Evolutionary conservation across 2,113 vertebrate species (phyloP).

Genomic region (Neolamprologus toae): DNA sequence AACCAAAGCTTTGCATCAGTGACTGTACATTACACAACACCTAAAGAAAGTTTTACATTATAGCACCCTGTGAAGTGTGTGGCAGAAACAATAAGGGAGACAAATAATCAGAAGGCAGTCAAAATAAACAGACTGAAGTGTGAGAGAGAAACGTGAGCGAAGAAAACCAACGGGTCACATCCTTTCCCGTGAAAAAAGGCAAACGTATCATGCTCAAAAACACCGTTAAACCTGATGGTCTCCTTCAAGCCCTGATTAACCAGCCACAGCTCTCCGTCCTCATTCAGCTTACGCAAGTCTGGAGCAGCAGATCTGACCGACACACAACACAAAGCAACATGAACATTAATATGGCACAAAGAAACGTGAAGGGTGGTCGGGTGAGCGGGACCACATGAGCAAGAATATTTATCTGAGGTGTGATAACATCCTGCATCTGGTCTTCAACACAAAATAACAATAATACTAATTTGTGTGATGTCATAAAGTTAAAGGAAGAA

Average conservation of each 20-base stretch:
- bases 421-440: background rate
- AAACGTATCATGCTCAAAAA: constrained; percentile 43
- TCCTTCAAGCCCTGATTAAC: constrained; percentile 99
- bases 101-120: background rate
- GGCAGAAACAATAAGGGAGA: background rate
- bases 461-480: background rate
- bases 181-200: background rate
- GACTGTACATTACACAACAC: background rate
- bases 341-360: constrained; percentile 55
- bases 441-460: background rate
- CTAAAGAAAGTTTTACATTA: background rate
- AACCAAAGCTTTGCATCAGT: background rate
- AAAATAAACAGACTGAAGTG: background rate
- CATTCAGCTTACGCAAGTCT: constrained; percentile 93
- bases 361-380: background rate
- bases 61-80: background rate
- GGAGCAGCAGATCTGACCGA: constrained; percentile 85
- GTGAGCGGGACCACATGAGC: background rate
- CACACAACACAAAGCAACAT: constrained; percentile 61
- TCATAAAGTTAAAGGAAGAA: background rate
- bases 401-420: background rate
- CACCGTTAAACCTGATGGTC: constrained; percentile 87
- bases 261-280: constrained; percentile 98
- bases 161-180: background rate
- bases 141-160: background rate